Conservation (phyloP, 2,888 invertebrate species). For the Stenodera caucasica region DNA sequence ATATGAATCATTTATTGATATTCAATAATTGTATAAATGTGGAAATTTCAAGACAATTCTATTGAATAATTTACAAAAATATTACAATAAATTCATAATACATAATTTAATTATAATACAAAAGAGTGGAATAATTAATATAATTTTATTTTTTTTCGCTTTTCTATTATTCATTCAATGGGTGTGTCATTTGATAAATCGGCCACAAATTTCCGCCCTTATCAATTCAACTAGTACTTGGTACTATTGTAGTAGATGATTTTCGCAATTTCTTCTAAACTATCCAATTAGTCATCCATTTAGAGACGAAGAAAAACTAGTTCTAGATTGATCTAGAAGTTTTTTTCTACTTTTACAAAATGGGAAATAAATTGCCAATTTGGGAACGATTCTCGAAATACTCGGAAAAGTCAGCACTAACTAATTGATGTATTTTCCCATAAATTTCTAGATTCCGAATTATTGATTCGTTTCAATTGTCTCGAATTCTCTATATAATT, state of each 20-base stretch:
- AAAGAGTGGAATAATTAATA: no score
- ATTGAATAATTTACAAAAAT: no score
- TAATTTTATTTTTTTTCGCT: no score
- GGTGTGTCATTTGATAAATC: conserved; percentile 7
- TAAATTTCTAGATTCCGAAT: no score
- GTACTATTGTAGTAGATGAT: not conserved
- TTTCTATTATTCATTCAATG: not conserved
- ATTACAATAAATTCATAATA: no score
- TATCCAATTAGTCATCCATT: not conserved
- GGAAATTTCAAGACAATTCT: no score
- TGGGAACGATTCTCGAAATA: not conserved
- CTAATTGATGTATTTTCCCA: no score
- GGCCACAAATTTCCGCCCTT: not conserved
- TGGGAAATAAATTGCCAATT: not conserved
- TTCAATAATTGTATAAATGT: not conserved
- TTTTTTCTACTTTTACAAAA: not conserved
- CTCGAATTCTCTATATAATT: no score
- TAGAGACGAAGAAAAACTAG: no score
- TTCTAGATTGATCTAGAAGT: no score
- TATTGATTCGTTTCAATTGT: no score
- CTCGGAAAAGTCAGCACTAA: not conserved
- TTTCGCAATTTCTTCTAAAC: not conserved
- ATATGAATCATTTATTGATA: not conserved
- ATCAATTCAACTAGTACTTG: not conserved
- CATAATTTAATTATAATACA: no score